Percentiles rank a stretch among this genome's conserved stretches.
Evolutionary conservation across 2,888 invertebrate species (phyloP).

Genomic region (Drymonia ruficornis): DNA sequence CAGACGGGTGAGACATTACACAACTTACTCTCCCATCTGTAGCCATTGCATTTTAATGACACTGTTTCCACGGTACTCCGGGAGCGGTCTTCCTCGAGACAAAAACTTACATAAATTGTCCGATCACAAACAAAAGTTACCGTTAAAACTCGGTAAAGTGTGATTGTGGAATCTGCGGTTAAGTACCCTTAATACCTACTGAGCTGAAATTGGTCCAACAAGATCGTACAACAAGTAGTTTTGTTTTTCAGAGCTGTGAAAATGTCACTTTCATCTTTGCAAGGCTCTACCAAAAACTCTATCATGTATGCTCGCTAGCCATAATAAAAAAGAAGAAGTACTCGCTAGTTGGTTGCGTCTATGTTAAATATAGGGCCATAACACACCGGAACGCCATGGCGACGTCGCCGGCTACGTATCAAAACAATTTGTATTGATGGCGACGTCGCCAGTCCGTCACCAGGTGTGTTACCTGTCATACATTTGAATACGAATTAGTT

Average conservation of each 20-base stretch:
- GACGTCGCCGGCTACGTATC: too few species aligned
- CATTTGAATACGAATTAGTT: too few species aligned
- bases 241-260: too few species aligned
- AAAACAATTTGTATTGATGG: too few species aligned
- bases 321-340: too few species aligned
- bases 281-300: too few species aligned
- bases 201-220: background rate
- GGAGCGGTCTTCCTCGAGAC: constrained; percentile 32
- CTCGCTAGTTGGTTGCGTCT: too few species aligned
- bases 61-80: constrained; percentile 18
- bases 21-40: background rate
- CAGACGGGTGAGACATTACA: background rate
- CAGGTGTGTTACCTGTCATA: too few species aligned
- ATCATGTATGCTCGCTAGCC: too few species aligned
- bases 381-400: too few species aligned
- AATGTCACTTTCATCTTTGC: background rate
- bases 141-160: constrained; percentile 59
- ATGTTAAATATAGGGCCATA: too few species aligned
- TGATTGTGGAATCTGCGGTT: constrained; percentile 57
- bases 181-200: constrained; percentile 30
- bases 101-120: constrained; percentile 58
- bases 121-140: constrained; percentile 62
- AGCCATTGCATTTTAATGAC: constrained; percentile 4
- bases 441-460: too few species aligned
- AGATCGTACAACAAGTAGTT: background rate